phyloP scores from a whole-genome alignment of 92 coral and sea anemone species.

The Meandrina meandrites region DNA sequence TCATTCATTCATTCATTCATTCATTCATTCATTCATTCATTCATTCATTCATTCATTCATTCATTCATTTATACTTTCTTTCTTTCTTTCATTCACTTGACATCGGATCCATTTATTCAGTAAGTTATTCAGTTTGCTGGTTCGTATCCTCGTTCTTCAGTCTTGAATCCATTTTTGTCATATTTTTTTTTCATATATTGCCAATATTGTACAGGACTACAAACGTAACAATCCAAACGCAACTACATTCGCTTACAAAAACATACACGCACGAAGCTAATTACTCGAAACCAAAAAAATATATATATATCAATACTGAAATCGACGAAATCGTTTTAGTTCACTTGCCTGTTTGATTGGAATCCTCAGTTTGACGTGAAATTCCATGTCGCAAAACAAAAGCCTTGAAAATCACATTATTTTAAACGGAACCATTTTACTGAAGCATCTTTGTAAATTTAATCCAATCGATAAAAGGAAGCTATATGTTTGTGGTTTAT shows the following conservation, averaged over 20 bases:
- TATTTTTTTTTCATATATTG: no score
- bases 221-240: no score
- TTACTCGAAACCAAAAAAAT: no score
- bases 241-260: no score
- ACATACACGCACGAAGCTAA: neutral
- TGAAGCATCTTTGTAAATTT: neutral
- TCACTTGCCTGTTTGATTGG: neutral
- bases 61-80: neutral
- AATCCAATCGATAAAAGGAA: neutral
- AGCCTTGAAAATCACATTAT: neutral
- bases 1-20: no score
- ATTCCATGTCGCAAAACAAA: neutral
- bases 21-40: no score
- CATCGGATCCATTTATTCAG: no score
- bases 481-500: neutral
- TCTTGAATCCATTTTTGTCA: no score
- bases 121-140: no score
- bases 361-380: neutral
- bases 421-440: neutral
- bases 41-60: neutral
- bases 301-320: neutral
- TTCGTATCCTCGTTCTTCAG: no score
- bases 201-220: no score
- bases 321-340: neutral
- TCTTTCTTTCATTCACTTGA: neutral